These are phyloP conservation scores for Apis dorsata DNA, from an alignment of 1,140 invertebrate species.

Conservation along the genomic window DNA sequence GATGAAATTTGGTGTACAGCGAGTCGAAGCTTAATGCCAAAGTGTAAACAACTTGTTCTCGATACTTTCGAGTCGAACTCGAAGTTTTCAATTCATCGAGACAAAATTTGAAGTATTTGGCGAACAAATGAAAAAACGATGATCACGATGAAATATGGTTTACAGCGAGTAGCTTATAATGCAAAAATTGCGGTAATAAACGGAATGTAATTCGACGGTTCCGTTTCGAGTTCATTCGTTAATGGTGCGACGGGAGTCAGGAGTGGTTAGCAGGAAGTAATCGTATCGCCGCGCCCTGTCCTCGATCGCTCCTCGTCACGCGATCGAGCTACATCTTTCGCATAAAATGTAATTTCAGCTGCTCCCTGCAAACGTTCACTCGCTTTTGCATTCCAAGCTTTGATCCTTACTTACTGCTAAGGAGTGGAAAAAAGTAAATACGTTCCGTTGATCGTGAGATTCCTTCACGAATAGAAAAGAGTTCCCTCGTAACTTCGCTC, in stretches of 20 bases:
- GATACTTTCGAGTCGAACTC: too few species aligned
- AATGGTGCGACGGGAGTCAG: conserved; percentile 34
- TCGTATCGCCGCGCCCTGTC: conserved; percentile 47
- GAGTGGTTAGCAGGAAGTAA: conserved; percentile 47
- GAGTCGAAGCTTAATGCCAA: too few species aligned
- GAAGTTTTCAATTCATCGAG: too few species aligned
- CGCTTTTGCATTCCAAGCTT: not conserved
- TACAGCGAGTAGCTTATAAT: not conserved
- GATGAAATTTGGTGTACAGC: too few species aligned
- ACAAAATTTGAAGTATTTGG: too few species aligned
- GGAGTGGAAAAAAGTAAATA: not conserved
- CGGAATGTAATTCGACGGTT: conserved; percentile 45
- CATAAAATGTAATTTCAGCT: not conserved
- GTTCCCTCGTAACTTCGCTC: too few species aligned
- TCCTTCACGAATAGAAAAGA: too few species aligned
- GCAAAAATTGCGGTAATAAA: conserved; percentile 36
- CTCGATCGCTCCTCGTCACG: conserved; percentile 37
- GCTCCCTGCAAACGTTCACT: not conserved
- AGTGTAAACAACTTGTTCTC: too few species aligned
- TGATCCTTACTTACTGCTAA: too few species aligned
- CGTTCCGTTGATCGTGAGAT: not conserved
- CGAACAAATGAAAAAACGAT: not conserved
- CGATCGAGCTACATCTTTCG: conserved; percentile 33
- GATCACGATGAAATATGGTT: not conserved
- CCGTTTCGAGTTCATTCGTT: conserved; percentile 49